These are phyloP conservation scores for Monochamus saltuarius DNA, from an alignment of 1,140 invertebrate species.

Conservation along the genomic window DNA sequence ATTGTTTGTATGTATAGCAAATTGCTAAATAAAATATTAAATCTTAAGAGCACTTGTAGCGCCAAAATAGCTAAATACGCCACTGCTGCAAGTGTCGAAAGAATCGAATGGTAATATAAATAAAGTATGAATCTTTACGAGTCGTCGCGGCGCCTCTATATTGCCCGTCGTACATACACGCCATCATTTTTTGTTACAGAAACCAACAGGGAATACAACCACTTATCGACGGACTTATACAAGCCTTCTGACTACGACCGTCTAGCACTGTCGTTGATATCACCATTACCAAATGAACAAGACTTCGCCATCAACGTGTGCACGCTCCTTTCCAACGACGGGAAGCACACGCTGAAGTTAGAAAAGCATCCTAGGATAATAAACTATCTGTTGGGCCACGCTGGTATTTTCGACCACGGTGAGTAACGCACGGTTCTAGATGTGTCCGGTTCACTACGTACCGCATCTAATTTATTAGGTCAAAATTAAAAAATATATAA, in stretches of 20 bases:
- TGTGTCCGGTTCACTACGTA: not conserved
- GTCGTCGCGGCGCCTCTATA: too few relatives aligned
- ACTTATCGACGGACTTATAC: conserved; percentile 70
- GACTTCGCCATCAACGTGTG: conserved; percentile 98
- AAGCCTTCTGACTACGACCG: conserved; percentile 83
- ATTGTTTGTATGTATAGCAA: too few relatives aligned
- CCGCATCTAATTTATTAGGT: too few relatives aligned
- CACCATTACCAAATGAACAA: conserved; percentile 96
- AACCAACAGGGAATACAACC: conserved; percentile 57
- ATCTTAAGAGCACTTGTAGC: too few relatives aligned
- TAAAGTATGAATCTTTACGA: too few relatives aligned
- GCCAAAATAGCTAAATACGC: too few relatives aligned
- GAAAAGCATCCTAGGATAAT: conserved; percentile 81
- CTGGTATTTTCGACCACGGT: conserved; percentile 89
- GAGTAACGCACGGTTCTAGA: conserved; percentile 51
- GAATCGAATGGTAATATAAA: too few relatives aligned
- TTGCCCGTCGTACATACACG: not conserved
- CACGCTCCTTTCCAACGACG: conserved; percentile 91
- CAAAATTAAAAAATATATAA: too few relatives aligned
- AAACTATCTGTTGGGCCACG: conserved; percentile 87
- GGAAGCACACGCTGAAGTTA: conserved; percentile 82
- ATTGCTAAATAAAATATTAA: too few relatives aligned
- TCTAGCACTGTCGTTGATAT: conserved; percentile 84
- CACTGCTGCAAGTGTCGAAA: too few relatives aligned
- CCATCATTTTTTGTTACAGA: conserved; percentile 32